Evolutionary conservation across 1,140 invertebrate genomes (phyloP), one percentile per base, ranked within the genome.

Genomic region (Sycophaga agraensis): DNA sequence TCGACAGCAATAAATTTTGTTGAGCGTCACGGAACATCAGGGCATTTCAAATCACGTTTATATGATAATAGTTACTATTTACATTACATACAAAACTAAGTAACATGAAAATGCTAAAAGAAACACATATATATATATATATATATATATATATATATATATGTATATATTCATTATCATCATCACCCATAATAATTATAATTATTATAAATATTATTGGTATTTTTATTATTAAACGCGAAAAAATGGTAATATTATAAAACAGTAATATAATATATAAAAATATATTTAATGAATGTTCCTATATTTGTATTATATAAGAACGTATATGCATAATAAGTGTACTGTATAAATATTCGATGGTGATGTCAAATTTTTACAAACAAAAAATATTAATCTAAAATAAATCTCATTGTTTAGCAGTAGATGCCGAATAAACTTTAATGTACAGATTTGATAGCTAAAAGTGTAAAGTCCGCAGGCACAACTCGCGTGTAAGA

Each of bases 201-300:
- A 43, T 43, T 39, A 39, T 11, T 39, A 39, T 5, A 14, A 39
- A 14, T 39, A 39, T 39, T 39, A 39, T 39, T 39, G 12, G 16
- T 39, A 39, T 39, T 4, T 39, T 4, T 39, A 8, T 72, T n/a
- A n/a, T 71, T 69, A 73, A 68, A 70, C 59, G 71, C 65, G 50
- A 69, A 45, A 28, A 60, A 54, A 59, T 59, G 37, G 21, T 43
- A 56, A 68, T 66, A 66, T 59, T 65, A 66, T 71, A 74, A 68
- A 64, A 74, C 63, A 69, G 73, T 73, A 68, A 75, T 63, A 72
- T 56, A 71, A 73, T 69, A 73, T 63, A 74, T 73, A 66, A 73
- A 76, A 67, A 78, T 78, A 78, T 80, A 80, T 80, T 79, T 79
- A 79, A 79, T 80, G 73, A 79, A 80, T 80, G 78, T 80, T 80